Conservation (phyloP, 2,797 vertebrate genomes). For the Stomatorhinus walkeri region DNA sequence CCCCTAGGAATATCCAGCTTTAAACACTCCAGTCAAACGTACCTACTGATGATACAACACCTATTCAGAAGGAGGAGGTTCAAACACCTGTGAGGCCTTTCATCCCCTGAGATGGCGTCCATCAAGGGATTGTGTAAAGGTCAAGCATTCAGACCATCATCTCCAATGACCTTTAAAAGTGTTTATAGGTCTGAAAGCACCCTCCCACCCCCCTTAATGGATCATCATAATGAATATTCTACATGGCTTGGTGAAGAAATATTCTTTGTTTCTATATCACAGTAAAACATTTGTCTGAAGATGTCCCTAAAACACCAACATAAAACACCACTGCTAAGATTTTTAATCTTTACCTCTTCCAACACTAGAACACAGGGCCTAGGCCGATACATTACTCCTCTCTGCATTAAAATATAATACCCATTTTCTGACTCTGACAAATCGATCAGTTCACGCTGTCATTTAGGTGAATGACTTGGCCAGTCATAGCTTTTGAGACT, state of each 20-base stretch:
- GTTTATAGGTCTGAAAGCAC: background rate
- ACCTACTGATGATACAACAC: background rate
- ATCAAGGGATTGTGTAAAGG: constrained; percentile 7
- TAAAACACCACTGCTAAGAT: background rate
- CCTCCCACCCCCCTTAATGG: background rate
- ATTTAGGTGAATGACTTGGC: background rate
- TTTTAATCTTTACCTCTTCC: background rate
- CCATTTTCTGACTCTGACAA: background rate
- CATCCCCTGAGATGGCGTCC: background rate
- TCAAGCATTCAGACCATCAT: background rate
- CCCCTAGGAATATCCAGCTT: background rate
- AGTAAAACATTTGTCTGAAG: background rate
- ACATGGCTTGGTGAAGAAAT: background rate
- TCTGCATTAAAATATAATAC: background rate
- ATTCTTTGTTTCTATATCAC: background rate
- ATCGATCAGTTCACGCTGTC: background rate
- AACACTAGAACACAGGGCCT: background rate
- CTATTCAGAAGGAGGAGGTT: background rate
- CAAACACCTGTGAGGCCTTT: background rate
- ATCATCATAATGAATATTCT: background rate
- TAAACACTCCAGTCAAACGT: background rate
- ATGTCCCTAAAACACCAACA: background rate
- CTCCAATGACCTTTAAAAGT: background rate
- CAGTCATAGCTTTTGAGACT: background rate
- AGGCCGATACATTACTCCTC: background rate